These are phyloP conservation scores for Saccopteryx bilineata DNA, from an alignment of 2,113 vertebrate genomes.

Conservation along the genomic window DNA sequence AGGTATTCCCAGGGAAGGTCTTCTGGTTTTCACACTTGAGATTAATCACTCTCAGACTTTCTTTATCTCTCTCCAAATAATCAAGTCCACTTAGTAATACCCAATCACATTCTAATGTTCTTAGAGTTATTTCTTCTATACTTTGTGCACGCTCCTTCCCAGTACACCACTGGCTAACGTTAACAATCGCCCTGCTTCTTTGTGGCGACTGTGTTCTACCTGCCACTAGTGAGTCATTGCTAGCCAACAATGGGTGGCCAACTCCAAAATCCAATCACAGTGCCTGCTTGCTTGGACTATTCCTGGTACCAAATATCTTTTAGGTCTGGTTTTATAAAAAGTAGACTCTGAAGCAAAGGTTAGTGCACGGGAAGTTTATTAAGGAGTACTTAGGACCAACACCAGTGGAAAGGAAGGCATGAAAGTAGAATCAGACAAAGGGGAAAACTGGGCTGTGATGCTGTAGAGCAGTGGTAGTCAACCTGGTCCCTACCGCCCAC, in stretches of 20 bases:
- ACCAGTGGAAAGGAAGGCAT: neutral
- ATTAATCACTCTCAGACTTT: neutral
- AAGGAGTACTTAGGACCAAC: neutral
- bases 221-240: neutral
- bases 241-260: neutral
- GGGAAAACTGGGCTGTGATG: neutral
- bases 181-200: neutral
- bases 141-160: neutral
- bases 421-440: neutral
- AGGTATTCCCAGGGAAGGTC: neutral
- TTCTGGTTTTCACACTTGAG: neutral
- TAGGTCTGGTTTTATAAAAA: neutral
- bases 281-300: neutral
- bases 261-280: neutral
- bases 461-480: neutral
- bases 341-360: constrained; percentile 34
- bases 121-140: neutral
- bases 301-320: constrained; percentile 24
- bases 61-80: neutral
- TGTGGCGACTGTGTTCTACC: neutral
- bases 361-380: neutral
- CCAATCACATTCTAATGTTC: neutral
- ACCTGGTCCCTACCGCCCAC: too few species aligned
- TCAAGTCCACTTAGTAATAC: neutral
- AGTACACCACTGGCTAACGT: neutral